These are phyloP conservation scores for Enteromius trimaculatus DNA, from an alignment of 2,797 vertebrate species.

Conservation along the genomic window DNA sequence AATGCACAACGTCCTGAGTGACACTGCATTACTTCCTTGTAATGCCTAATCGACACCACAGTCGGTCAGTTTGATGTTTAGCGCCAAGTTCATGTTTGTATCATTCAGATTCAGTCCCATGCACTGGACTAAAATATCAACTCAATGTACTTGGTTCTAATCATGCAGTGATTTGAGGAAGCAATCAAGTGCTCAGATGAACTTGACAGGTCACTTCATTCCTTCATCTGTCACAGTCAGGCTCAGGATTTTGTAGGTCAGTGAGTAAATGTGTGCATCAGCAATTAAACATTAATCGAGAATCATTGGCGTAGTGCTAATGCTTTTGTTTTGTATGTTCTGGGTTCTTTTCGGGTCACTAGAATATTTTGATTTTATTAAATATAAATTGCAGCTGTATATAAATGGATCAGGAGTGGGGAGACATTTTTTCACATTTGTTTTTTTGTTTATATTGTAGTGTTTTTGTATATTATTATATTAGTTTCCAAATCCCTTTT, in stretches of 20 bases:
- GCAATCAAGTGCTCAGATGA: not conserved
- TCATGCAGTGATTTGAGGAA: not conserved
- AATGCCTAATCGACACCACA: not conserved
- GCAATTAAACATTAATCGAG: not conserved
- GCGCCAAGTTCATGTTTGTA: not conserved
- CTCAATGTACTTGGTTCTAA: not conserved
- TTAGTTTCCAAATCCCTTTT: too few species aligned
- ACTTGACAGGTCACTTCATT: not conserved
- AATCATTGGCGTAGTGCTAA: not conserved
- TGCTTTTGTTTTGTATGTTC: not conserved
- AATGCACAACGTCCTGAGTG: not conserved
- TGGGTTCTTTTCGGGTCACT: not conserved
- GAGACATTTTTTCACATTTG: not conserved
- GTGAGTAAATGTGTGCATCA: not conserved
- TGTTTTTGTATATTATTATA: too few species aligned
- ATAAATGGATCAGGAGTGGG: not conserved
- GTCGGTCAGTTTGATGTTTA: not conserved
- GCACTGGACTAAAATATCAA: not conserved
- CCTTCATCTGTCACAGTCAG: not conserved
- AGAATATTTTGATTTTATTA: not conserved
- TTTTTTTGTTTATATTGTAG: too few species aligned
- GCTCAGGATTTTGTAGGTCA: not conserved
- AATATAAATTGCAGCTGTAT: not conserved
- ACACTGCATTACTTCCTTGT: constrained; percentile 5
- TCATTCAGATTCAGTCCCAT: too few species aligned